Percentiles rank a stretch among this genome's conserved stretches.
These are phyloP conservation scores for Tethya wilhelma DNA, from an alignment of 37 sponge, comb jelly and placozoan species.

Conservation along the genomic window DNA sequence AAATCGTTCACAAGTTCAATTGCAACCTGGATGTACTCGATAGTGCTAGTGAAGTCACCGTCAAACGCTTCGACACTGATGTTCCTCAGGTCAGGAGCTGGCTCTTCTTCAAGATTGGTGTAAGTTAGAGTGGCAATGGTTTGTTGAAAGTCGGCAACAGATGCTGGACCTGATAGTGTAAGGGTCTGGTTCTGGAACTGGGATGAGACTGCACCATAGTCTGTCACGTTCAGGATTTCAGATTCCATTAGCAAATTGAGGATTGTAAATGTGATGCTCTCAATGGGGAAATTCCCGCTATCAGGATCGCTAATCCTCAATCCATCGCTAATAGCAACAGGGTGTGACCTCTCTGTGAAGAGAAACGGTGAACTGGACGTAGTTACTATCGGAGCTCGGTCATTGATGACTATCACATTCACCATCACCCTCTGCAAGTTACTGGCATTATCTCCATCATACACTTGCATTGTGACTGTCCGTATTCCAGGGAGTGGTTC, in stretches of 20 bases:
- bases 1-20: slow-evolving; percentile 67
- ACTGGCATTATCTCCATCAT: slow-evolving; percentile 70
- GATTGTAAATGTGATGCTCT: slow-evolving; percentile 49
- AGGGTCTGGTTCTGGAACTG: slow-evolving; percentile 40
- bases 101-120: slow-evolving; percentile 80
- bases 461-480: slow-evolving; percentile 60
- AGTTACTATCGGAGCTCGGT: slow-evolving; percentile 59
- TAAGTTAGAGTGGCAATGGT: slow-evolving; percentile 74
- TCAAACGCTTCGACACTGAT: slow-evolving; percentile 64
- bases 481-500: slow-evolving; percentile 74
- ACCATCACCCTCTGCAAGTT: slow-evolving; percentile 46
- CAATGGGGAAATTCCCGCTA: slow-evolving; percentile 56
- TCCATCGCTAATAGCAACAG: slow-evolving; percentile 40
- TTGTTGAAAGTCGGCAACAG: slow-evolving; percentile 65
- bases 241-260: slow-evolving; percentile 60
- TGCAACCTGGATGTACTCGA: slow-evolving; percentile 29
- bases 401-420: slow-evolving; percentile 66
- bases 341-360: slow-evolving; percentile 56
- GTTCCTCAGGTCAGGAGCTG: slow-evolving; percentile 27
- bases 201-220: slow-evolving; percentile 27
- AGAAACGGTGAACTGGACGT: slow-evolving; percentile 56
- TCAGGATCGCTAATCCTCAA: slow-evolving; percentile 69
- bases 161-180: slow-evolving; percentile 71
- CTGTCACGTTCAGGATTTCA: slow-evolving; percentile 41
- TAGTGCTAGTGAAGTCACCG: slow-evolving; percentile 42